Base-by-base conservation (phyloP, 1,140 invertebrate species). In the Hyles euphorbiae region DNA sequence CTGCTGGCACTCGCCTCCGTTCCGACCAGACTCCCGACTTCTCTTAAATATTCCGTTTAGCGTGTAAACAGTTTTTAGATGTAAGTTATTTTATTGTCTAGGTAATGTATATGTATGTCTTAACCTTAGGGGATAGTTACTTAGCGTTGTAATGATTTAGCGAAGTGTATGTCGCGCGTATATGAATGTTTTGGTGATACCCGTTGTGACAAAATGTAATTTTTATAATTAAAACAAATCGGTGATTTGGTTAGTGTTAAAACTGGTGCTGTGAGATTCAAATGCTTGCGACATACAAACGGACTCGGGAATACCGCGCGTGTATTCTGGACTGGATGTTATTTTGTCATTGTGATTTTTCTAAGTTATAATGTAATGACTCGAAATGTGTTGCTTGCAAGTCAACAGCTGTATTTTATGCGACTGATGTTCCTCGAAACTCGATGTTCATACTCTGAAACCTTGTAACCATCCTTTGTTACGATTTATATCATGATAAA, bases 351-450 rank as follows among this genome's bases (percentile, higher is more conserved):
- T 86, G 83, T 86, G 82, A 84, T 84, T 84, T 77, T 80, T 73
- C 76, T 56, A 57, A 77, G 79, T 83, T 84, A 80, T 80, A 81
- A 83, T 81, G 68, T 82, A 84, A 68, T 73, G 68, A 76, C 57
- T 74, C 54, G 60, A 75, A 76, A 79, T 78, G 69, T 78, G 77
- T 83, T 83, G 83, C 80, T 82, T 78, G 79, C 78, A 76, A 76
- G 68, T 76, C 70, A 72, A 76, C 69, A 68, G 67, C 71, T 76
- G 72, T 78, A 74, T 69, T 76, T 81, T 74, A 80, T 81, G 78
- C 81, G 84, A 89, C 87, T 87, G 83, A 89, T 83, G 87, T 90
- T 90, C 89, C 89, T 90, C 76, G 68, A 73, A 81, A 80, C 74
- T 82, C 67, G 67, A 80, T 74, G 72, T 78, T 76, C 72, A 73